Evolutionary conservation across 2,113 vertebrate genomes (phyloP), one percentile per base, ranked within the genome.

Genomic region (Amphiprion ocellaris): DNA sequence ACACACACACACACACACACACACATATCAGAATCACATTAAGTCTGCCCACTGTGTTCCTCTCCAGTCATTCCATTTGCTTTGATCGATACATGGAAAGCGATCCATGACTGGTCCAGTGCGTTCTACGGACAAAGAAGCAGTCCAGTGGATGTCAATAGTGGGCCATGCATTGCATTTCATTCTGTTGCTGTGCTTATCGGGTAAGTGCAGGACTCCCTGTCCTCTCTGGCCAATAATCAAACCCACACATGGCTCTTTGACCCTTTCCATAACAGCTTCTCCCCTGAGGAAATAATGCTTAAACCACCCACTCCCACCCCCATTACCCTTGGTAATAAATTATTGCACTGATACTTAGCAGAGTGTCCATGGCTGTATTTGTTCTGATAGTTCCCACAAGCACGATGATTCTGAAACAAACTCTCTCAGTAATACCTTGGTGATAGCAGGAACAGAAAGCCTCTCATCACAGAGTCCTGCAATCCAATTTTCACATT

Each of bases 401-500:
- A 12, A 56, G 65, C 70, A 28, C 0, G 5, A 37, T 23, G 11
- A 49, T 67, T 76, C 81, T 77, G 78, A 80, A 60, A 85, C 75
- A 82, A 76, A 81, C 81, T 69, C 44, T 28, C 72, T 84, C 69
- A n/a, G 59, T 77, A 81, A 81, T 87, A 82, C 85, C 78, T 89
- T 67, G 19, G 73, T 63, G 74, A 74, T 81, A 72, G 79, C 87
- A 79, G 81, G 85, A 90, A 83, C 82, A 83, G 44, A 79, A 69
- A 78, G 81, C 75, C 72, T 83, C 72, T 81, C 78, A 82, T 84
- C 67, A 72, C 61, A 53, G 12, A 77, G 64, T 61, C 77, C 81
- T 70, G 65, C 79, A 78, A 82, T 87, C 82, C 87, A 83, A 82
- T 90, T 79, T 85, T 78, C 78, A 83, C 81, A 73, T 87, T 68